Evolutionary conservation across 2,797 vertebrate species (phyloP), one percentile per base, ranked within the genome.

Genomic region (Halcyon leucocephala): DNA sequence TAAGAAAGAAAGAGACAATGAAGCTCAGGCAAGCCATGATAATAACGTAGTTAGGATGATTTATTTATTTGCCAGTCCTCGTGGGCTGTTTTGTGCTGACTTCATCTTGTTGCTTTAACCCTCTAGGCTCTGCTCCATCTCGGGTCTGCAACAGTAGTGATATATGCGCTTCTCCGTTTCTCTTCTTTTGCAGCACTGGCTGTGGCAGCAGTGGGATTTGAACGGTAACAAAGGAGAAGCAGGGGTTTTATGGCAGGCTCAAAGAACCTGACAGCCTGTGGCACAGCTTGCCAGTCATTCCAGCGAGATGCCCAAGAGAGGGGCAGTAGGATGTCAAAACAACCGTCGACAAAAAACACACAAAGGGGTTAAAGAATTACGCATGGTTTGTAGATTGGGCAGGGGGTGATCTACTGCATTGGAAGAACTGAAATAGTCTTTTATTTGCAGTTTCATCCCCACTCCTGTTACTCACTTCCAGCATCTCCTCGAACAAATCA

Each of bases 51-150:
- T 92, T 60, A 87, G 91, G 67, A 84, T 77, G 85, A 96, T 93
- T 95, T 96, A 93, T 97, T 96, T 96, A 94, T 97, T 91, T 89
- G 82, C 77, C 83, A 83, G 85, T 61, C 73, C 88, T 84, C 67
- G 48, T 51, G 55, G 51, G 82, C 82, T 96, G 72, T 66, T 95
- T 95, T 93, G 70, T 82, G 89, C 81, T 94, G 93, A 96, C 88
- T 96, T 95, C 93, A 87, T 92, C 84, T 89, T 78, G 76, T 90
- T 92, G 84, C 86, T 89, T 94, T 95, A 97, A 96, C 95, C 76
- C 91, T 89, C 25, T 65, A 46, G 83, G 74, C 78, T 90, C 93
- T 15, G 90, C 65, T 49, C 14, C 76, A 57, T 11, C 76, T 73
- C 42, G 24, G 29, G 6, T 48, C 84, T 77, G 87, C 82, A 25